Evolutionary conservation across 2,113 vertebrate genomes (phyloP).

Genomic region (Heterotis niloticus): DNA sequence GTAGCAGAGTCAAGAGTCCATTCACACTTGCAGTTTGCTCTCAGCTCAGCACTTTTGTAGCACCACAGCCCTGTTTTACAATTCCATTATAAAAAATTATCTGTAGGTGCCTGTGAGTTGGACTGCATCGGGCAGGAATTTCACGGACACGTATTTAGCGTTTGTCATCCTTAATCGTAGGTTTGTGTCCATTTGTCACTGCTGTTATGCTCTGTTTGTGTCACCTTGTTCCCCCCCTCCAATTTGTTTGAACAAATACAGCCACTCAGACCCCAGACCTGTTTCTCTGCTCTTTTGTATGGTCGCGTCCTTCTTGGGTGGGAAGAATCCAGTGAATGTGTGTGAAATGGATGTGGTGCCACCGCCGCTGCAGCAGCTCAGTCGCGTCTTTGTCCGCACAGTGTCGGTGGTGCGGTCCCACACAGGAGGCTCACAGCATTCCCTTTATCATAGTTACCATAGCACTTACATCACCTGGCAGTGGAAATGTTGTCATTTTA

Average conservation of each 20-base stretch:
- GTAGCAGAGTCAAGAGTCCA: not conserved
- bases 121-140: not conserved
- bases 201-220: constrained; percentile 3
- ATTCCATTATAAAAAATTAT: not conserved
- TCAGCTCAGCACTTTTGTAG: not conserved
- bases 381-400: too few relatives aligned
- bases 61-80: not conserved
- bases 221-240: not conserved
- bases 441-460: too few relatives aligned
- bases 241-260: constrained; percentile 13
- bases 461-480: too few relatives aligned
- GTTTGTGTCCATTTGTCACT: constrained; percentile 10
- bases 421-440: too few relatives aligned
- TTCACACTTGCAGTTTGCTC: not conserved
- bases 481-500: too few relatives aligned
- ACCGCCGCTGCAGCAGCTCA: too few relatives aligned
- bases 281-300: not conserved
- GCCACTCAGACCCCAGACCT: not conserved
- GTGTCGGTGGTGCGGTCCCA: too few relatives aligned
- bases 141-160: not conserved
- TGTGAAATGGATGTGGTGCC: too few relatives aligned
- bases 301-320: not conserved
- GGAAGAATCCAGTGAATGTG: not conserved
- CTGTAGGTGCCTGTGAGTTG: not conserved
- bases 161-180: not conserved